These are phyloP conservation scores for Blastobasis adustella DNA, from an alignment of 2,888 invertebrate species.

Conservation along the genomic window DNA sequence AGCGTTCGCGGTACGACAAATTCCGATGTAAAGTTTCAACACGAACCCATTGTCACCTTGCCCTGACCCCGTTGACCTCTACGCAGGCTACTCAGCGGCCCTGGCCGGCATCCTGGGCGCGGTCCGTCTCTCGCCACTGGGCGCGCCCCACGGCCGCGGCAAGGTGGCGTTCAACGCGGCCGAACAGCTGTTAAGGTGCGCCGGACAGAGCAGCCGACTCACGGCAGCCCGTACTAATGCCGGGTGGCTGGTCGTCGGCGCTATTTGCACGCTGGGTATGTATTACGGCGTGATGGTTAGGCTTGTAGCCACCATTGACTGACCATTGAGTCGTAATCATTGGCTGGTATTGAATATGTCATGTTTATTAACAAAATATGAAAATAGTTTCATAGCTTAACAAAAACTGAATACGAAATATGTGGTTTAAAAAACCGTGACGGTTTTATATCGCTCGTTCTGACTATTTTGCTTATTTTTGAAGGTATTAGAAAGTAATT, in stretches of 20 bases:
- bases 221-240: constrained; percentile 97
- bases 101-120: constrained; percentile 95
- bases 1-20: too few relatives aligned
- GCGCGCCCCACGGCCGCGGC: constrained; percentile 97
- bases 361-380: too few relatives aligned
- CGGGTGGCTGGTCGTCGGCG: constrained; percentile 97
- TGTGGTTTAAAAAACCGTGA: too few relatives aligned
- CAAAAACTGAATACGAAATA: too few relatives aligned
- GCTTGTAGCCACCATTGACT: too few relatives aligned
- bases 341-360: too few relatives aligned
- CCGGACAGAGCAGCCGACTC: constrained; percentile 96
- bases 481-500: too few relatives aligned
- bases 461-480: too few relatives aligned
- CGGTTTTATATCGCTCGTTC: too few relatives aligned
- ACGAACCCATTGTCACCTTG: not conserved
- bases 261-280: constrained; percentile 94
- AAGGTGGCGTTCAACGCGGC: constrained; percentile 98
- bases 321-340: too few relatives aligned
- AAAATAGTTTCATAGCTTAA: too few relatives aligned
- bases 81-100: constrained; percentile 90
- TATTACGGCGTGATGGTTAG: not conserved
- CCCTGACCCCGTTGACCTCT: not conserved
- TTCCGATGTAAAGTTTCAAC: too few relatives aligned
- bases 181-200: constrained; percentile 95
- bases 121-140: constrained; percentile 90